phyloP scores from a whole-genome alignment of 2,888 invertebrate genomes.

The Ennomos fuscantarius region DNA sequence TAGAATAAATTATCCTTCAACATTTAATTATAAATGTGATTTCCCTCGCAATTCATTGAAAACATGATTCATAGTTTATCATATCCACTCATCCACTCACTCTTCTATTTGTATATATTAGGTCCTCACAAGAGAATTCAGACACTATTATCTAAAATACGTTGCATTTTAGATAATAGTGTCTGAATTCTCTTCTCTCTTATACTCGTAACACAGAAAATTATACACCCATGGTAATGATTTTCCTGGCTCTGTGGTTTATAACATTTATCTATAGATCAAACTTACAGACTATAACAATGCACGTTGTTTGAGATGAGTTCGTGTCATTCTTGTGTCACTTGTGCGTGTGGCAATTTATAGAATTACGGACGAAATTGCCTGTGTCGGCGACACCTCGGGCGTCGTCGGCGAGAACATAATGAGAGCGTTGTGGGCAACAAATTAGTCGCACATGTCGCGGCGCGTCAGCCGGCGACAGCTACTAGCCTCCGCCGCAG shows the following conservation, averaged over 20 bases:
- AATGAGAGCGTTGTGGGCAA: constrained; percentile 71
- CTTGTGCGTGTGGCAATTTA: constrained; percentile 74
- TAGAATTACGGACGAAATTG: constrained; percentile 76
- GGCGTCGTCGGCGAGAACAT: constrained; percentile 69
- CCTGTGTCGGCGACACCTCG: constrained; percentile 74
- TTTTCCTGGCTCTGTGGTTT: too few species aligned
- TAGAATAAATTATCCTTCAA: constrained; percentile 57
- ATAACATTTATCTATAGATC: constrained; percentile 16
- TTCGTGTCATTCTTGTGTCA: constrained; percentile 49
- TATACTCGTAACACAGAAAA: too few species aligned
- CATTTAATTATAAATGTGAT: constrained; percentile 56
- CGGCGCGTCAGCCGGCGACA: constrained; percentile 74
- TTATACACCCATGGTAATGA: too few species aligned
- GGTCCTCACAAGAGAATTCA: too few species aligned
- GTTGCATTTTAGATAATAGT: too few species aligned
- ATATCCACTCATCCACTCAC: too few species aligned
- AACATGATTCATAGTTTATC: constrained; percentile 38
- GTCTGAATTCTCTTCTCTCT: too few species aligned
- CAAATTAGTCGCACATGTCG: constrained; percentile 84
- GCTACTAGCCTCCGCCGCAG: constrained; percentile 57
- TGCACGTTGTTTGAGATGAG: constrained; percentile 50
- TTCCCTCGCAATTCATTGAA: constrained; percentile 50
- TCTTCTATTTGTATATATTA: too few species aligned
- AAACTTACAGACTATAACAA: constrained; percentile 40
- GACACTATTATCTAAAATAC: too few species aligned